These are phyloP conservation scores for Micronycteris hirsuta DNA, from an alignment of 2,113 vertebrate genomes.

Conservation along the genomic window DNA sequence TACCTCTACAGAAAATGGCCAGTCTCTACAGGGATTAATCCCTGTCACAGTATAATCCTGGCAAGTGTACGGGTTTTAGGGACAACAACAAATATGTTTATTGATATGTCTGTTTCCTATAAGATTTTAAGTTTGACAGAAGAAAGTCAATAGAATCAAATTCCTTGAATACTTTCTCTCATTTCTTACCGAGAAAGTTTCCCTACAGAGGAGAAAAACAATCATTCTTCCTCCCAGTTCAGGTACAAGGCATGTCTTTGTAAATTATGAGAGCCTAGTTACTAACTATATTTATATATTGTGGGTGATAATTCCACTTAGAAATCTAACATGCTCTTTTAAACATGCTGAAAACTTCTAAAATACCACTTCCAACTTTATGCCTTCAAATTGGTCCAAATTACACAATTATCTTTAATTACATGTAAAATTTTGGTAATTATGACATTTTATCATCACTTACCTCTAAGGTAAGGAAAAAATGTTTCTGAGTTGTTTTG, in stretches of 20 bases:
- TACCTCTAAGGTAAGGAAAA: neutral
- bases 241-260: neutral
- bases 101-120: neutral
- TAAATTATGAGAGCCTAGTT: neutral
- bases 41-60: neutral
- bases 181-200: neutral
- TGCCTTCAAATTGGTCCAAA: neutral
- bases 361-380: slow-evolving; percentile 36
- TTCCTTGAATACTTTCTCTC: neutral
- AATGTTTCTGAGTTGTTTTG: neutral
- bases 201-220: neutral
- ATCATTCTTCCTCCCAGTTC: neutral
- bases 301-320: neutral
- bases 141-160: neutral
- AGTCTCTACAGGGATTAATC: neutral
- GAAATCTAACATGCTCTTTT: slow-evolving; percentile 21
- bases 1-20: neutral
- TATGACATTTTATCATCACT: neutral
- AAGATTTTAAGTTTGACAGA: neutral
- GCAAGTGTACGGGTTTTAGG: neutral
- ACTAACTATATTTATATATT: neutral
- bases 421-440: neutral
- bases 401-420: slow-evolving; percentile 23
- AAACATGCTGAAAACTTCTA: neutral
- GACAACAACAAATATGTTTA: neutral